Evolutionary conservation across 2,113 vertebrate genomes (phyloP), one percentile per base, ranked within the genome.

Genomic region (Xenus cinereus): DNA sequence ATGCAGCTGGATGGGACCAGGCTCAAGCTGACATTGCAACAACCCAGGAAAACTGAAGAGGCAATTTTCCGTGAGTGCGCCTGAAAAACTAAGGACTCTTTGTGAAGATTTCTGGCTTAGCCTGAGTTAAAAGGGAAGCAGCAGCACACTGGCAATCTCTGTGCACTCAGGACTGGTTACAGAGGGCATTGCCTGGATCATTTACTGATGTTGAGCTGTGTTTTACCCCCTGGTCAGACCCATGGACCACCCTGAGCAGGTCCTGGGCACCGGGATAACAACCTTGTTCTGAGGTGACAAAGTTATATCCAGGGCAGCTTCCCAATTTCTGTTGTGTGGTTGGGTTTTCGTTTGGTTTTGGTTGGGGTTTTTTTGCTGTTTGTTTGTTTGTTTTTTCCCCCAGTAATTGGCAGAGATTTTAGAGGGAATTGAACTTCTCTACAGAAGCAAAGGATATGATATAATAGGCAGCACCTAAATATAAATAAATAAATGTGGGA

Each of bases 1-100:
- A 96, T 92, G 79, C 57, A 84, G 87, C 66, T 93, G 75, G 86
- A 83, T 83, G 71, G 85, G 89, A 81, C 80, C 57, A n/a, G 71
- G 56, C 32, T 95, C 74, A 37, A 94, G 69, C 74, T 85, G 92
- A 95, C 72, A 66, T 63, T 78, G 84, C 88, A 93, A 84, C 76
- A 94, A 89, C 75, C 60, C 63, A 67, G 73, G 87, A 59, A 90
- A 87, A 90, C 28, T 15, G 82, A 79, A 93, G 66, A 91, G 79
- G 53, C 41, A 86, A 63, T 95, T 93, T 97, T 84, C 90, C 71
- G 51, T 27, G 24, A 92, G 57, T 4, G 22, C 0, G 0, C 57
- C 67, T 76, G 57, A 62, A 78, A 53, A 92, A 24, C 9, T 39
- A 67, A 37, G 41, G 81, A 68, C n/a, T 43, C 11, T 73, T 75